Conservation (phyloP, 2,888 invertebrate species). For the Toxonevra muliebris region DNA sequence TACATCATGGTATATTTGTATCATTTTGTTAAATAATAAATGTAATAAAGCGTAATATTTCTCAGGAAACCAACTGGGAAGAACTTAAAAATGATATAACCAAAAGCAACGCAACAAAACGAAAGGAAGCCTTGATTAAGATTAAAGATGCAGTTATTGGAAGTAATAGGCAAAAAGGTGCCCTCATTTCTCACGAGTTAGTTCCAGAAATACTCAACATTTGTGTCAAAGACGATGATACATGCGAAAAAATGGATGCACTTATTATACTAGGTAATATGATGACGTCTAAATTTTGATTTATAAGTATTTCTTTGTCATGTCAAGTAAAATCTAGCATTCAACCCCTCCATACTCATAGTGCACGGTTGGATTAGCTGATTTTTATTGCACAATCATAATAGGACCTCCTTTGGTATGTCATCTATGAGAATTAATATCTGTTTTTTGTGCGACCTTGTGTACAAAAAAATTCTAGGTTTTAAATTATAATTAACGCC, state of each 20-base stretch:
- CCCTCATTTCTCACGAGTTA: constrained; percentile 30
- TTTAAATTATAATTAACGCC: too few relatives aligned
- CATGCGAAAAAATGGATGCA: constrained; percentile 30
- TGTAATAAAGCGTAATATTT: constrained; percentile 23
- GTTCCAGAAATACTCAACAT: constrained; percentile 34
- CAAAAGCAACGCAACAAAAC: constrained; percentile 21
- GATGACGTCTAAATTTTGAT: not conserved
- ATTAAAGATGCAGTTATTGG: constrained; percentile 38
- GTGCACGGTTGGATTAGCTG: too few relatives aligned
- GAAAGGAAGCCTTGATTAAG: constrained; percentile 26
- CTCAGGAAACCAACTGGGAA: constrained; percentile 34
- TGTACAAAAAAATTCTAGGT: too few relatives aligned
- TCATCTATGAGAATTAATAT: too few relatives aligned
- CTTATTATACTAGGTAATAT: constrained; percentile 35
- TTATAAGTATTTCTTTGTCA: too few relatives aligned
- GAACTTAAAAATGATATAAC: constrained; percentile 26
- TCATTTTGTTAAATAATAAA: constrained; percentile 28
- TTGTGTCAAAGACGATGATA: constrained; percentile 28
- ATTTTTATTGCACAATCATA: too few relatives aligned
- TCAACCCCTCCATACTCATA: too few relatives aligned
- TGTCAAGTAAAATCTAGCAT: too few relatives aligned
- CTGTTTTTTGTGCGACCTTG: too few relatives aligned
- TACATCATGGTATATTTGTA: constrained; percentile 8
- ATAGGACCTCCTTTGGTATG: too few relatives aligned
- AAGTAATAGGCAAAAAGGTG: constrained; percentile 36